These are phyloP conservation scores for Puma concolor DNA, from an alignment of 2,113 vertebrate genomes.

Conservation along the genomic window DNA sequence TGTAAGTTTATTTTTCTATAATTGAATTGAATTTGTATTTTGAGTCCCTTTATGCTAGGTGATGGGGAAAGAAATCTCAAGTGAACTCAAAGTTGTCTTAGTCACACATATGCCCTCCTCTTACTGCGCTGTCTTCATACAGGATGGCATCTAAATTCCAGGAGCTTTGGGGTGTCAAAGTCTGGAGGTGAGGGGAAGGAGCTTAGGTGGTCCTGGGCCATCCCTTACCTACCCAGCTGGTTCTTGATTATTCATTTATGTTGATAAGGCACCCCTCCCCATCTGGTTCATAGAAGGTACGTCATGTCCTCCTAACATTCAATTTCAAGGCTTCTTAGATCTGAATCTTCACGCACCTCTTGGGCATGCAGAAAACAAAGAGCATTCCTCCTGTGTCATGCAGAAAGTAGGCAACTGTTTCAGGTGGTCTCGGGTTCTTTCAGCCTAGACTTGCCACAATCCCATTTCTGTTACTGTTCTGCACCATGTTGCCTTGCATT, in stretches of 20 bases:
- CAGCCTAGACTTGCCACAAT: not conserved
- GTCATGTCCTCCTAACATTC: not conserved
- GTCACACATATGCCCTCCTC: not conserved
- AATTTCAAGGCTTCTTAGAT: not conserved
- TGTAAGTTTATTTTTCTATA: not conserved
- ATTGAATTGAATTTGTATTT: not conserved
- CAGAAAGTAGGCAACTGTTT: not conserved
- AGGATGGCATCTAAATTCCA: not conserved
- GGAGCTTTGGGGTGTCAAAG: not conserved
- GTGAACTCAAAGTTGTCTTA: not conserved
- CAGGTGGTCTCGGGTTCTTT: not conserved
- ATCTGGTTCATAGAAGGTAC: not conserved
- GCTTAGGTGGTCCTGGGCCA: not conserved
- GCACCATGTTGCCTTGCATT: not conserved
- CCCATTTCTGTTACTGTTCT: not conserved
- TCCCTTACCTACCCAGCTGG: not conserved
- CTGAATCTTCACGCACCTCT: not conserved
- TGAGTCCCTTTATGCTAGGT: not conserved
- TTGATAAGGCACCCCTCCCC: not conserved
- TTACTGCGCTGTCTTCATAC: not conserved
- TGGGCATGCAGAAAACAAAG: not conserved
- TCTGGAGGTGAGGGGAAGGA: not conserved
- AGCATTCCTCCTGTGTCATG: not conserved
- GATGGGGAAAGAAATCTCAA: not conserved
- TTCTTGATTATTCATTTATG: not conserved